A percentile compares a stretch with the other conserved stretches of the same genome.
These are phyloP conservation scores for Agrypnus murinus DNA, from an alignment of 2,888 invertebrate genomes.

Conservation along the genomic window DNA sequence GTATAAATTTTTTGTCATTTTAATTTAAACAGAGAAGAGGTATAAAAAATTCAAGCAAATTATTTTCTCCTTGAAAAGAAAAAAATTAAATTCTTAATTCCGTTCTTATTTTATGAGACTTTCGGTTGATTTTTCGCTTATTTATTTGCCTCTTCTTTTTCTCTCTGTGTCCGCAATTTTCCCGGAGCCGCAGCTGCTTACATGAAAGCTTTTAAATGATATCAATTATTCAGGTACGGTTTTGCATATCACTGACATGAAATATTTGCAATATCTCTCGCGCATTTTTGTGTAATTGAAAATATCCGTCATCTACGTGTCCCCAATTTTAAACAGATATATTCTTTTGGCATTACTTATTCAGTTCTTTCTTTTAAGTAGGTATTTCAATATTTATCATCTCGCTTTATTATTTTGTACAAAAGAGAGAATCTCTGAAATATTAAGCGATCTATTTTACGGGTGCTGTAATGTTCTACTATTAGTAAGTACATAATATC, in stretches of 20 bases:
- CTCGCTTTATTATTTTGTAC: too few species aligned
- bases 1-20: too few species aligned
- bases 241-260: conserved; percentile 55
- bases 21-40: too few species aligned
- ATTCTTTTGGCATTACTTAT: conserved; percentile 5
- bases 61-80: conserved; percentile 14
- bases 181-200: conserved; percentile 50
- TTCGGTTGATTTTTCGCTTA: conserved; percentile 35
- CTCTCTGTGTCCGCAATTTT: conserved; percentile 35
- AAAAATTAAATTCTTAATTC: conserved; percentile 38
- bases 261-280: conserved; percentile 52
- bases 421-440: too few species aligned
- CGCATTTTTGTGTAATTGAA: conserved; percentile 54
- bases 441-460: too few species aligned
- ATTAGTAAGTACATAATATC: too few species aligned
- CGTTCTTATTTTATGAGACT: conserved; percentile 29
- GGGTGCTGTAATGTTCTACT: too few species aligned
- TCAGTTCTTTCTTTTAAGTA: conserved; percentile 3
- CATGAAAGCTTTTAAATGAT: conserved; percentile 59
- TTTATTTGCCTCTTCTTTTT: conserved; percentile 31
- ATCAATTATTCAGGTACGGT: conserved; percentile 59
- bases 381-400: too few species aligned
- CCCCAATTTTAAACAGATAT: conserved; percentile 27
- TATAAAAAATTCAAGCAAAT: conserved; percentile 9
- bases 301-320: conserved; percentile 50